Evolutionary conservation across 2,113 vertebrate genomes (phyloP).

Genomic region (Phyllostomus hastatus): DNA sequence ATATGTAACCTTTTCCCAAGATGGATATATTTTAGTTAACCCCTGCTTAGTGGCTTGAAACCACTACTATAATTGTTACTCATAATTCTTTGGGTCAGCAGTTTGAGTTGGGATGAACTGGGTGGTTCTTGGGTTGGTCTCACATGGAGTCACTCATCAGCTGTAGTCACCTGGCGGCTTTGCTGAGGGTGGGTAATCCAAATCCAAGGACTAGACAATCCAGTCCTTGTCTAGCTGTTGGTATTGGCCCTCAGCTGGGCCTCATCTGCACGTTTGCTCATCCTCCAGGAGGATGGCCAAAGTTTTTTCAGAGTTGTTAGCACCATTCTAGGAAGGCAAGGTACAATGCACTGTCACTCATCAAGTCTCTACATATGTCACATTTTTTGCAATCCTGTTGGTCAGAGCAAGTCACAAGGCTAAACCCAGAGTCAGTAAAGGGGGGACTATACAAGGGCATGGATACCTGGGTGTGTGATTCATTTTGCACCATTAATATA

Average conservation of each 20-base stretch:
- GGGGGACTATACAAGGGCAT: not conserved
- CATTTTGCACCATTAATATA: not conserved
- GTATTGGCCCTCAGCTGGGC: not conserved
- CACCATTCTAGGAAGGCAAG: not conserved
- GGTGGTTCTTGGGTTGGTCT: not conserved
- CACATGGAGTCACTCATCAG: not conserved
- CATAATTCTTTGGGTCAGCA: not conserved
- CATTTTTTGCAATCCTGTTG: not conserved
- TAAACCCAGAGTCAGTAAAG: not conserved
- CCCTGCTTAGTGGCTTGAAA: not conserved
- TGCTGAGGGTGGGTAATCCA: not conserved
- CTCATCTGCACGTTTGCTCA: not conserved
- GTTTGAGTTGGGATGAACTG: not conserved
- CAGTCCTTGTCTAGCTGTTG: rapidly evolving
- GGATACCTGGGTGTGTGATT: not conserved
- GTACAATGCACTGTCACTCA: not conserved
- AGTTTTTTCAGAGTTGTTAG: not conserved
- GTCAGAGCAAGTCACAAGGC: not conserved
- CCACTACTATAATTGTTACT: not conserved
- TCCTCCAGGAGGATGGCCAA: not conserved
- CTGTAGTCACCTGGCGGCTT: not conserved
- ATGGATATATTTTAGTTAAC: not conserved
- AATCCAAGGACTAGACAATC: too few relatives aligned
- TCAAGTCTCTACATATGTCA: not conserved
- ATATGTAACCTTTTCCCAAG: not conserved